Conservation (phyloP, 2,888 invertebrate genomes). For the Phrixothrix hirtus region DNA sequence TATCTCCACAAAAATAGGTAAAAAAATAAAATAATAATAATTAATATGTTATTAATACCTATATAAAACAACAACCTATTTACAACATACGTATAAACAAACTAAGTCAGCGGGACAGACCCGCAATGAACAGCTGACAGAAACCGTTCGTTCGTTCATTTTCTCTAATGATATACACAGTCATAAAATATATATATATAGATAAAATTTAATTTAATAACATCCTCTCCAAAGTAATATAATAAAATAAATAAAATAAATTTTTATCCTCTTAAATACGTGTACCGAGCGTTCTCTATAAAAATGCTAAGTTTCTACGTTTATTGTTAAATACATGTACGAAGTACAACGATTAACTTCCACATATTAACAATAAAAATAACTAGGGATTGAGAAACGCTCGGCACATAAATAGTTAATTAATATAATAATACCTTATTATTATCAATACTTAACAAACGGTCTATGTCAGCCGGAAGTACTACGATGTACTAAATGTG, state of each 20-base stretch:
- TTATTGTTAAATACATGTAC: too few relatives aligned
- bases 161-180: conserved; percentile 21
- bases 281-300: conserved; percentile 20
- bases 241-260: conserved; percentile 57
- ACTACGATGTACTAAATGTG: conserved; percentile 34
- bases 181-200: conserved; percentile 37
- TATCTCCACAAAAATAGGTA: conserved; percentile 60
- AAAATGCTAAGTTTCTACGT: conserved; percentile 5
- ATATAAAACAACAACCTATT: conserved; percentile 59
- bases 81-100: conserved; percentile 56
- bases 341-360: too few relatives aligned
- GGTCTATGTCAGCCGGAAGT: conserved; percentile 37
- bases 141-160: conserved; percentile 39
- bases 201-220: conserved; percentile 50
- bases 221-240: conserved; percentile 54
- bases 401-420: conserved; percentile 16
- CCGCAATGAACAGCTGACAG: conserved; percentile 41
- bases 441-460: conserved; percentile 33
- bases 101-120: conserved; percentile 46
- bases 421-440: conserved; percentile 5
- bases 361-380: too few relatives aligned
- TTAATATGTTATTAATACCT: conserved; percentile 57
- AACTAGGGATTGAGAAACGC: conserved; percentile 7
- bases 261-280: conserved; percentile 21
- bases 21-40: conserved; percentile 59